Conservation (phyloP, 2,888 invertebrate species). For the Tholera decimalis region DNA sequence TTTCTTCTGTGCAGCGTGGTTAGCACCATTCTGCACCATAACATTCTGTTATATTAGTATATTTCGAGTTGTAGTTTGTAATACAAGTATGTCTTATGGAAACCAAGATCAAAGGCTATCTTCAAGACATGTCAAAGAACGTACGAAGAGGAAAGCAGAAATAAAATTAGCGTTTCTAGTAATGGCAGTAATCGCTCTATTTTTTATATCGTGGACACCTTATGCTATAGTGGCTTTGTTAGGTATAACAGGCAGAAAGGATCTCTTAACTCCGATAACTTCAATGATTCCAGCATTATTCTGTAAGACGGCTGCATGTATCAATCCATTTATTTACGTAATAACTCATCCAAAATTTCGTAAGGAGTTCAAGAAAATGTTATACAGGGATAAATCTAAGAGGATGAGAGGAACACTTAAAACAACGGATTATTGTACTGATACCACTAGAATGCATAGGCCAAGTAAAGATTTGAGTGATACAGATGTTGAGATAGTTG, state of each 20-base stretch:
- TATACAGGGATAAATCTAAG: slow-evolving; percentile 83
- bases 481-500: slow-evolving; percentile 89
- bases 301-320: slow-evolving; percentile 95
- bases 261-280: slow-evolving; percentile 92
- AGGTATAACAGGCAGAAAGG: slow-evolving; percentile 93
- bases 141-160: slow-evolving; percentile 94
- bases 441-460: slow-evolving; percentile 77
- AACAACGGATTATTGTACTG: slow-evolving; percentile 80
- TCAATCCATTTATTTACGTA: slow-evolving; percentile 96
- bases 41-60: slow-evolving; percentile 94
- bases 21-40: slow-evolving; percentile 94
- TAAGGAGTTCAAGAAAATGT: slow-evolving; percentile 90
- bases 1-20: slow-evolving; percentile 95
- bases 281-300: slow-evolving; percentile 95
- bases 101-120: slow-evolving; percentile 88
- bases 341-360: slow-evolving; percentile 95
- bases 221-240: slow-evolving; percentile 95
- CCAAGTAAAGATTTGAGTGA: slow-evolving; percentile 86
- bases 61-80: slow-evolving; percentile 92
- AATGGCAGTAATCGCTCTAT: slow-evolving; percentile 93
- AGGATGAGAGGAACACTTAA: slow-evolving; percentile 83
- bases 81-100: slow-evolving; percentile 86
- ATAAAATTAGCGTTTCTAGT: slow-evolving; percentile 93
- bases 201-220: slow-evolving; percentile 96
- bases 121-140: slow-evolving; percentile 91